phyloP scores from a whole-genome alignment of 2,113 vertebrate species.

The Etheostoma cragini region DNA sequence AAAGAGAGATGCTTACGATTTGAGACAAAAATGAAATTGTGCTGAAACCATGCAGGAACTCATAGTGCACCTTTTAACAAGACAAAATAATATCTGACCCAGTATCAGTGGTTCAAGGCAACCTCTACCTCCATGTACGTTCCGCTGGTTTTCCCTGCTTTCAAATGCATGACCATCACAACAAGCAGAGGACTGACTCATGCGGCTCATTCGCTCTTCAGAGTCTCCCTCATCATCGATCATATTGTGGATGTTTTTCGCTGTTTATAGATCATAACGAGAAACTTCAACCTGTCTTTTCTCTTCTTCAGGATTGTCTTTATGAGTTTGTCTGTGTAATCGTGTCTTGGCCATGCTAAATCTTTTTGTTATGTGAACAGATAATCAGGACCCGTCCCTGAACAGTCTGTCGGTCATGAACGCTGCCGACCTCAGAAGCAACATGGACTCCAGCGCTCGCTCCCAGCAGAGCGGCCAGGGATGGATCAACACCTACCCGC shows the following conservation, averaged over 20 bases:
- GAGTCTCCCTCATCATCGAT: slow-evolving; percentile 56
- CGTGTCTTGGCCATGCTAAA: slow-evolving; percentile 15
- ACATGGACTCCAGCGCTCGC: slow-evolving; percentile 91
- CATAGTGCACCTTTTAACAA: not conserved
- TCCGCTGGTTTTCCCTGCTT: slow-evolving; percentile 39
- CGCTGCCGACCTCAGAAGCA: slow-evolving; percentile 89
- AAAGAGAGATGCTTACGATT: too few species aligned
- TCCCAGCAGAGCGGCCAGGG: slow-evolving; percentile 94
- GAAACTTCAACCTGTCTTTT: not conserved
- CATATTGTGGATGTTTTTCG: slow-evolving; percentile 41
- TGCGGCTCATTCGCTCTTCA: slow-evolving; percentile 52
- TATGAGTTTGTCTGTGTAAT: not conserved
- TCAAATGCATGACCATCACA: slow-evolving; percentile 77
- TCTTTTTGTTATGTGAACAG: slow-evolving; percentile 74
- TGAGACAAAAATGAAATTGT: too few species aligned
- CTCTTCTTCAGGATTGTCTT: too few species aligned
- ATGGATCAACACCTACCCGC: slow-evolving; percentile 98
- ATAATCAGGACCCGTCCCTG: slow-evolving; percentile 92
- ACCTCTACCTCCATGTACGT: slow-evolving; percentile 33
- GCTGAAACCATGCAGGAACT: too few species aligned
- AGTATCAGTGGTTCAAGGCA: slow-evolving; percentile 49
- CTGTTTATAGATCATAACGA: not conserved
- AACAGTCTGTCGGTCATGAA: slow-evolving; percentile 89
- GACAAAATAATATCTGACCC: slow-evolving; percentile 38
- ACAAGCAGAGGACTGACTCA: slow-evolving; percentile 46